phyloP scores from a whole-genome alignment of 1,140 invertebrate genomes.

The Melipona quadrifasciata region DNA sequence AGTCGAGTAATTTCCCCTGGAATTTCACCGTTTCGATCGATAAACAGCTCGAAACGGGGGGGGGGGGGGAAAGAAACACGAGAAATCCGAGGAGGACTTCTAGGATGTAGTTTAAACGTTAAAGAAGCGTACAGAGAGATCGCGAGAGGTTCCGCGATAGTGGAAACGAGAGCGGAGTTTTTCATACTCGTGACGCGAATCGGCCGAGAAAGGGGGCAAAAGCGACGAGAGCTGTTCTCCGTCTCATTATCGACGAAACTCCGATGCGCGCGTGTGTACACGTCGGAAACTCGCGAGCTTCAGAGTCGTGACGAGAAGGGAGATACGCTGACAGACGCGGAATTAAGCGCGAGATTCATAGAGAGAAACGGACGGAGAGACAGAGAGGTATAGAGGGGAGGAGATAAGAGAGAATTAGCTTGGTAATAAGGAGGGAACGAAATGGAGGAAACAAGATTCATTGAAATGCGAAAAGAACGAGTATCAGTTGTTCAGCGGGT shows the following conservation, averaged over 20 bases:
- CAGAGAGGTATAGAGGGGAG: background rate
- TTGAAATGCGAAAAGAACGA: constrained; percentile 43
- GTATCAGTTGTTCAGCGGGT: background rate
- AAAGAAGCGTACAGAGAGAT: too few relatives aligned
- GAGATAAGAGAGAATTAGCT: constrained; percentile 8
- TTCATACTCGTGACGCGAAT: background rate
- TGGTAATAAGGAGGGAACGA: constrained; percentile 11
- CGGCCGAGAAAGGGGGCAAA: too few relatives aligned
- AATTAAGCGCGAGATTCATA: constrained; percentile 49
- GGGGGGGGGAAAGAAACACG: background rate
- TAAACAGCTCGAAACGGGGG: background rate
- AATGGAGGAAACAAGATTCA: constrained; percentile 19
- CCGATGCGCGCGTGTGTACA: constrained; percentile 19
- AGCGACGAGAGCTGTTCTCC: too few relatives aligned
- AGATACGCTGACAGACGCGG: constrained; percentile 54
- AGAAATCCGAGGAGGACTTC: background rate
- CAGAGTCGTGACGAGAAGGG: constrained; percentile 57
- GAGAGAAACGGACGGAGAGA: background rate
- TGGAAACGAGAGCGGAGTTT: background rate
- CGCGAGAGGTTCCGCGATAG: too few relatives aligned
- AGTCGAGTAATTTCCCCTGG: constrained; percentile 40
- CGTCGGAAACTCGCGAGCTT: constrained; percentile 47
- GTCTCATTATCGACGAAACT: constrained; percentile 58
- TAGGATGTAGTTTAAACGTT: too few relatives aligned
- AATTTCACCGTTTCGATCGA: constrained; percentile 38